Conservation (phyloP, 2,797 vertebrate species). For the Scomberomorus guttatus region DNA sequence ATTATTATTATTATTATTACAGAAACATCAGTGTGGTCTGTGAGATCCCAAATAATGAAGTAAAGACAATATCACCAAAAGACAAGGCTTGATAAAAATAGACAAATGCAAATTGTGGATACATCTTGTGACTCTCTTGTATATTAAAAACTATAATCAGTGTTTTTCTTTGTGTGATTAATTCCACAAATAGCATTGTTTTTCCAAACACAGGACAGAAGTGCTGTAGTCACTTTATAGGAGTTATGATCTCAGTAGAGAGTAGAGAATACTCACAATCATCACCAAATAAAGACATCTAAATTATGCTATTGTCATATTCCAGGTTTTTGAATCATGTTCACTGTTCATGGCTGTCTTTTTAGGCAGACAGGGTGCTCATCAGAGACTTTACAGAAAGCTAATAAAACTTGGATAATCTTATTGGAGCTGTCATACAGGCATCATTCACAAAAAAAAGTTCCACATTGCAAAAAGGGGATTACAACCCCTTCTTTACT, state of each 20-base stretch:
- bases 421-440: too few species aligned
- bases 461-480: too few species aligned
- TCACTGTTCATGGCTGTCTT: too few species aligned
- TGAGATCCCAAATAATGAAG: too few species aligned
- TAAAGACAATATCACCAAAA: not conserved
- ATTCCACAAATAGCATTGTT: not conserved
- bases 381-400: too few species aligned
- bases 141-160: not conserved
- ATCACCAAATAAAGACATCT: not conserved
- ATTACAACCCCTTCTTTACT: too few species aligned
- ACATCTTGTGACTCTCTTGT: not conserved
- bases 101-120: not conserved
- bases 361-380: too few species aligned
- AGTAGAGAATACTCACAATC: not conserved
- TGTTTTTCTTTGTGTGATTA: not conserved
- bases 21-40: too few species aligned
- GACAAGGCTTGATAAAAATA: not conserved
- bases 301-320: not conserved
- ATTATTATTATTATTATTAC: too few species aligned
- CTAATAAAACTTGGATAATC: too few species aligned
- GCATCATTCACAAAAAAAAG: too few species aligned
- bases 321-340: too few species aligned
- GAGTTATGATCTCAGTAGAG: not conserved
- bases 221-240: not conserved
- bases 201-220: not conserved